Percentiles rank a stretch among this genome's conserved stretches.
Evolutionary conservation across 2,888 invertebrate genomes (phyloP).

Genomic region (Mythimna lalbum): DNA sequence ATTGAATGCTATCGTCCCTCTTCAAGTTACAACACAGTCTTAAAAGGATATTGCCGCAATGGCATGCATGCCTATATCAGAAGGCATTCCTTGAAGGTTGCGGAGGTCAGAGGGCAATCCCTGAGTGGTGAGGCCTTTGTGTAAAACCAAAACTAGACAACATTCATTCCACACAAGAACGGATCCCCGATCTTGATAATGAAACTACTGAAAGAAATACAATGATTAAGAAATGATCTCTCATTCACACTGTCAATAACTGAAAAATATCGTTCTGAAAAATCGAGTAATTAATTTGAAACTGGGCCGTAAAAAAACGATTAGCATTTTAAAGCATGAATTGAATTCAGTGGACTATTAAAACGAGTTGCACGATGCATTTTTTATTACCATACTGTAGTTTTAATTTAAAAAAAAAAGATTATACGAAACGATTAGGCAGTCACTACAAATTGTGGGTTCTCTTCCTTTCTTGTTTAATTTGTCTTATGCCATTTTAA

Average conservation of each 20-base stretch:
- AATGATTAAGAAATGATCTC: neutral
- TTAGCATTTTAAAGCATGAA: constrained; percentile 35
- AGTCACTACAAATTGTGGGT: constrained; percentile 19
- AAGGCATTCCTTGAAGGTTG: constrained; percentile 17
- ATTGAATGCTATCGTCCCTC: neutral
- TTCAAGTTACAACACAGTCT: constrained; percentile 5
- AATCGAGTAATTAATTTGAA: constrained; percentile 28
- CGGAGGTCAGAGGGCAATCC: constrained; percentile 24
- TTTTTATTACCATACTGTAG: constrained; percentile 23
- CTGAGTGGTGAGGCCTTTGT: constrained; percentile 17
- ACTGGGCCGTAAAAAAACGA: constrained; percentile 27
- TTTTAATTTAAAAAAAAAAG: constrained; percentile 30
- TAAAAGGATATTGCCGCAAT: constrained; percentile 23
- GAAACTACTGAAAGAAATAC: constrained; percentile 5
- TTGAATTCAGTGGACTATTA: constrained; percentile 40
- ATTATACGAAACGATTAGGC: constrained; percentile 41
- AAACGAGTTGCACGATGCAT: constrained; percentile 37
- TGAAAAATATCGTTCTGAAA: constrained; percentile 16
- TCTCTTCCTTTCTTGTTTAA: constrained; percentile 11
- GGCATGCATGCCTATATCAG: constrained; percentile 37
- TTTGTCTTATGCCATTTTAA: neutral
- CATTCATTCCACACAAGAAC: constrained; percentile 21
- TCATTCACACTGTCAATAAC: neutral
- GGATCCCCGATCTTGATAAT: constrained; percentile 9
- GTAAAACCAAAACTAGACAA: constrained; percentile 1